Conservation (phyloP, 1,140 invertebrate species). For the Bombus terrestris region DNA sequence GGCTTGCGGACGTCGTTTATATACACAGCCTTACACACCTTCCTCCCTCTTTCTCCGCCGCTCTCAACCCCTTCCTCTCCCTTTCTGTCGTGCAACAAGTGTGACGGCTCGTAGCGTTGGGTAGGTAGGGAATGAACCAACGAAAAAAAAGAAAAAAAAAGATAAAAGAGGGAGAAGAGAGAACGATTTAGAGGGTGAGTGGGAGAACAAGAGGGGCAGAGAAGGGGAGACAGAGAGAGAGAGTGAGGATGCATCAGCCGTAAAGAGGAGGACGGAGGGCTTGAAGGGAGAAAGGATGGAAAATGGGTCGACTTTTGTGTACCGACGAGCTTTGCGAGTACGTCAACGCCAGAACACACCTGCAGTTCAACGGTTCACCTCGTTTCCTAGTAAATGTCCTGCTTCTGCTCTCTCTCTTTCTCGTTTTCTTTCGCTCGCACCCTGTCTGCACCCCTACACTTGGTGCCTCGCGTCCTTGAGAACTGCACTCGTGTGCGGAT, state of each 20-base stretch:
- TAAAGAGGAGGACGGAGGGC: conserved; percentile 17
- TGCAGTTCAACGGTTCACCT: conserved; percentile 45
- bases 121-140: conserved; percentile 53
- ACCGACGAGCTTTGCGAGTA: conserved; percentile 60
- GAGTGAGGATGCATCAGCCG: conserved; percentile 1
- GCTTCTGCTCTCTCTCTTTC: too few species aligned
- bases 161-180: not conserved
- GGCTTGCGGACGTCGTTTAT: conserved; percentile 35
- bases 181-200: conserved; percentile 22
- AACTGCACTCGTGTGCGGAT: not conserved
- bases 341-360: conserved; percentile 64
- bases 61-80: conserved; percentile 35
- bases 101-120: conserved; percentile 50
- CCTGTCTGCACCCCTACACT: not conserved
- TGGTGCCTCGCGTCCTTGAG: conserved; percentile 30
- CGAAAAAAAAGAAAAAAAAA: conserved; percentile 39
- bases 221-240: not conserved
- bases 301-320: conserved; percentile 73
- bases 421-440: not conserved
- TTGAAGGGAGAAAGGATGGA: conserved; percentile 36
- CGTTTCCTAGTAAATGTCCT: conserved; percentile 31
- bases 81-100: conserved; percentile 73
- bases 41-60: conserved; percentile 28
- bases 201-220: not conserved
- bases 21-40: conserved; percentile 32